Evolutionary conservation across 2,113 vertebrate species (phyloP), one percentile per base, ranked within the genome.

Genomic region (Sinocyclocheilus grahami): DNA sequence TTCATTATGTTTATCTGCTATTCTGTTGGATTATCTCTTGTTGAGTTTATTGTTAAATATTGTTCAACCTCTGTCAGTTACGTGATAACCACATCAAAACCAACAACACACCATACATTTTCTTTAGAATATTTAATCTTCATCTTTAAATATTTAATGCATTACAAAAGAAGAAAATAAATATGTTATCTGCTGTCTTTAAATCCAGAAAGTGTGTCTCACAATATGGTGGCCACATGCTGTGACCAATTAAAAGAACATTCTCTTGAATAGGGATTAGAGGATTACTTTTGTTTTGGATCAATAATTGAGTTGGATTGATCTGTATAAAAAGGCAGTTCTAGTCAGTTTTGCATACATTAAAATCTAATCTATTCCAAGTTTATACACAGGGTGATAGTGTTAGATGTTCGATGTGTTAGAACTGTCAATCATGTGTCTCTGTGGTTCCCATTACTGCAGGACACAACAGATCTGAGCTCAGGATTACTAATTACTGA

Each of bases 401-500:
- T 2, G 30, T 30, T 2, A 2, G 27, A 18, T 48, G 75, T 78
- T 33, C 20, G 76, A 78, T 2, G 24, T 20, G 48, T 33, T 80
- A n/a, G 11, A 42, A 13, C 53, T 80, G 78, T 37, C 78, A n/a
- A 3, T 80, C 22, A n/a, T 62, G 20, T 63, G 58, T 80, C 78
- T 80, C 58, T 63, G 33, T 39, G 78, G 58, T 63, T 42, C 51
- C 63, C 62, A 46, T 62, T 81, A 63, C 33, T 63, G 37, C 46
- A 76, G 74, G n/a, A 76, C 42, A 48, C 8, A 13, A 20, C 12
- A 8, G 8, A 39, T 48, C 4, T 46, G 11, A 46, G 22, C 39
- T 75, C 20, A 75, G 39, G 10, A 72, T 72, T 39, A 75, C 5
- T 6, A 12, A 42, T 46, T 42, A n/a, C 37, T 42, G 20, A 74